These are phyloP conservation scores for Phrynosoma platyrhinos DNA, from an alignment of 2,113 vertebrate genomes.

Conservation along the genomic window DNA sequence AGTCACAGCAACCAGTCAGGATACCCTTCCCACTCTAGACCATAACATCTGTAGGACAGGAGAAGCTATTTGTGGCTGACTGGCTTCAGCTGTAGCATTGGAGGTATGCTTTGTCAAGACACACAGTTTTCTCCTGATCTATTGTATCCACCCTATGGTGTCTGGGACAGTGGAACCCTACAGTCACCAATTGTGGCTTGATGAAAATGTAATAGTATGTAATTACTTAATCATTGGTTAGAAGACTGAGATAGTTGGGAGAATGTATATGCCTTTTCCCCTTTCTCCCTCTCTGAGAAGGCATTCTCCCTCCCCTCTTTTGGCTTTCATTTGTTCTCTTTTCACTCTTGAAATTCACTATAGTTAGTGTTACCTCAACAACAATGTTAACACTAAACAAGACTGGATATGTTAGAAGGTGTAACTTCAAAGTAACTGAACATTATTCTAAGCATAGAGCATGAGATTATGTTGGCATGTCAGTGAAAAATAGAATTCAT, in stretches of 20 bases:
- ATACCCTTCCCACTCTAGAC: not conserved
- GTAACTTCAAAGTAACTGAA: not conserved
- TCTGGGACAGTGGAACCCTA: not conserved
- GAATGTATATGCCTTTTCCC: not conserved
- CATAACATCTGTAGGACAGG: not conserved
- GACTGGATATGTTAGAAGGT: not conserved
- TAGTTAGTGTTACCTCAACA: not conserved
- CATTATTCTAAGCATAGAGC: not conserved
- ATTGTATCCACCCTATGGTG: not conserved
- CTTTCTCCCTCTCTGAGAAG: not conserved
- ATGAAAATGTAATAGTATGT: too few relatives aligned
- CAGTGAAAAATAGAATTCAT: conserved; percentile 6
- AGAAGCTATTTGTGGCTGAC: not conserved
- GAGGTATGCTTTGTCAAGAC: not conserved
- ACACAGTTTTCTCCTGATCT: not conserved
- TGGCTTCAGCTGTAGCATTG: not conserved
- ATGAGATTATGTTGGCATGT: not conserved
- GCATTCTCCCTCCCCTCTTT: not conserved
- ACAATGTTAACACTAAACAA: not conserved
- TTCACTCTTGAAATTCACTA: not conserved
- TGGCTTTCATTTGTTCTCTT: not conserved
- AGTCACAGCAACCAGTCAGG: not conserved
- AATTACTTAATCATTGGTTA: not conserved
- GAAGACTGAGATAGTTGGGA: not conserved
- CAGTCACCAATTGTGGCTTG: not conserved